Base-by-base conservation (phyloP, 2,797 vertebrate species). In the Ceryle rudis region DNA sequence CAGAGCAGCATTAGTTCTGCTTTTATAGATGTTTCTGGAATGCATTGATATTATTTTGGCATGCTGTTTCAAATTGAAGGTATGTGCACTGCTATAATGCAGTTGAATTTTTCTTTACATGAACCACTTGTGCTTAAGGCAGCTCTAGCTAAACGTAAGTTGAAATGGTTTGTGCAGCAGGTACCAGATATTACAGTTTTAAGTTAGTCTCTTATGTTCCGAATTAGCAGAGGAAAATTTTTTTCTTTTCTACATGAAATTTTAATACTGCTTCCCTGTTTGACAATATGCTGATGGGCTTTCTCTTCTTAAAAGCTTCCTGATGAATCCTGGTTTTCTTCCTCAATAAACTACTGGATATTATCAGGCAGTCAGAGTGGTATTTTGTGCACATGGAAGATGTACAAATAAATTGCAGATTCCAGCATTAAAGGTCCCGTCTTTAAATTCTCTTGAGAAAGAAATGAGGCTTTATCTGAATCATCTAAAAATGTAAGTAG, bases 281-380 rank as follows among this genome's bases (percentile, higher is more conserved):
- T 46, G 37, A 83, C 84, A 97, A 81, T 73, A 46, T 1, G 6
- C 46, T 96, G 75, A 96, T 95, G 87, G 93, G 83, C 60, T 94
- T 97, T 95, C 46, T 91, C 62, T 96, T 94, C 86, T 77, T 93
- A 78, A 96, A 97, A 95, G 74, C 91, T 92, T 91, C 83, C 29
- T 51, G 47, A 94, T 94, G 58, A 95, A 94, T 72, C 93, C 90
- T 54, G 79, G 42, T 46, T 89, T 94, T 67, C 94, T 95, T 92
- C 74, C 55, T 92, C 92, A 67, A 42, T 72, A 91, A 89, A 84
- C 74, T 72, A 75, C 79, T 62, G 91, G 96, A 77, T 96, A 86
- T 52, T 88, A 91, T 39, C 54, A 93, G 93, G 84, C 62, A 79
- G 81, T 96, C 86, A 95, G 35, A 81, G 46, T 94, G 65, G 80